phyloP scores from a whole-genome alignment of 2,888 invertebrate genomes.

The Eumacrocentrus americanus region DNA sequence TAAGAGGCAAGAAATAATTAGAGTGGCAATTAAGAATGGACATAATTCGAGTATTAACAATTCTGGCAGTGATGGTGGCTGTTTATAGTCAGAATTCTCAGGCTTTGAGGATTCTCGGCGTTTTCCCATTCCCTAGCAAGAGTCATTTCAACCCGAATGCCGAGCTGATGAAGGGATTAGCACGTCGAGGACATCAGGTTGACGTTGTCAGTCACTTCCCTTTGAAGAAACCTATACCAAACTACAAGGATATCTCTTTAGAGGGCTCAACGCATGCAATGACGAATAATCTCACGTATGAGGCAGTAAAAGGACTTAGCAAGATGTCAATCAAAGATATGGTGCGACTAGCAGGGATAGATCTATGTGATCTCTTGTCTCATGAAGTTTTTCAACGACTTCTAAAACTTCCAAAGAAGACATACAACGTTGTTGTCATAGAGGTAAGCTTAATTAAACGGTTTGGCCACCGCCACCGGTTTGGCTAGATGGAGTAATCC shows the following conservation, averaged over 20 bases:
- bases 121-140: slow-evolving; percentile 61
- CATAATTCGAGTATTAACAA: too few species aligned
- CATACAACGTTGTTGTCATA: slow-evolving; percentile 40
- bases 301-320: slow-evolving; percentile 12
- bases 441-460: slow-evolving; percentile 43
- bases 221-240: slow-evolving; percentile 41
- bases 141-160: slow-evolving; percentile 64
- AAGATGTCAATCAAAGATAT: slow-evolving; percentile 11
- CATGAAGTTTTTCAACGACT: slow-evolving; percentile 32
- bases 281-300: slow-evolving; percentile 47
- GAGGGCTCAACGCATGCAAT: slow-evolving; percentile 32
- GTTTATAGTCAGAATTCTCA: too few species aligned
- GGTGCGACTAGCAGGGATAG: slow-evolving; percentile 12
- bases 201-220: slow-evolving; percentile 55
- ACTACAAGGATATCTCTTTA: slow-evolving; percentile 49
- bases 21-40: too few species aligned
- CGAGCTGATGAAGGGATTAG: slow-evolving; percentile 59
- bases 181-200: slow-evolving; percentile 63
- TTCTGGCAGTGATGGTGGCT: too few species aligned
- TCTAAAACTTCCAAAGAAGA: slow-evolving; percentile 40
- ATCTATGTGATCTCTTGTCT: slow-evolving; percentile 27
- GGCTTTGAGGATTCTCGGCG: too few species aligned
- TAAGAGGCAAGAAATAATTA: too few species aligned
- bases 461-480: too few species aligned
- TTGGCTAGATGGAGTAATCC: too few species aligned